A percentile compares a stretch with the other conserved stretches of the same genome.
phyloP scores from a whole-genome alignment of 2,797 vertebrate genomes.

The Crocodylus rhombifer region DNA sequence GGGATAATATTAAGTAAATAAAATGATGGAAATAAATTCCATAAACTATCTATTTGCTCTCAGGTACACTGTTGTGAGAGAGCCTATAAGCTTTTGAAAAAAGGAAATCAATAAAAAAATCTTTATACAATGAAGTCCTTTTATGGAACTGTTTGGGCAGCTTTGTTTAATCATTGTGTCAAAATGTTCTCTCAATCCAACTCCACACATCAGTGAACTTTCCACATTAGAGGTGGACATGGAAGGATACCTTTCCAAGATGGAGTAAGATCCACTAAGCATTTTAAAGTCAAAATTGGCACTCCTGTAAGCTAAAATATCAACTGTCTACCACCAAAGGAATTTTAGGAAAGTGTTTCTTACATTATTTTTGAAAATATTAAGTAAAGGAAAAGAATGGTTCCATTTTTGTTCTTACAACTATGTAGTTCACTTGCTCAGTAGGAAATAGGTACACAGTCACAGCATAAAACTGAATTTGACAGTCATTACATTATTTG shows the following conservation, averaged over 20 bases:
- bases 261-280: background rate
- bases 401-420: background rate
- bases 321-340: background rate
- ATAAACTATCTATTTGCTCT: background rate
- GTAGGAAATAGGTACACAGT: background rate
- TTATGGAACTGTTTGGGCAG: background rate
- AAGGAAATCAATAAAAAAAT: slow-evolving; percentile 2
- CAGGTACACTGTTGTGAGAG: background rate
- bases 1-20: background rate
- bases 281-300: background rate
- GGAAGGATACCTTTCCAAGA: background rate
- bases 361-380: background rate
- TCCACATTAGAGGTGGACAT: background rate
- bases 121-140: slow-evolving; percentile 21
- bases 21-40: background rate
- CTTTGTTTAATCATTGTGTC: background rate
- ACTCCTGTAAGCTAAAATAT: background rate
- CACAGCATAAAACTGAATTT: background rate
- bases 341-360: background rate
- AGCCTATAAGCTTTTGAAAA: background rate
- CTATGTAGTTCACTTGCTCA: background rate
- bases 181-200: background rate
- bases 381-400: background rate
- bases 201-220: background rate
- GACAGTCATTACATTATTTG: background rate